Evolutionary conservation across 2,113 vertebrate species (phyloP).

Genomic region (Malurus cyaneus): DNA sequence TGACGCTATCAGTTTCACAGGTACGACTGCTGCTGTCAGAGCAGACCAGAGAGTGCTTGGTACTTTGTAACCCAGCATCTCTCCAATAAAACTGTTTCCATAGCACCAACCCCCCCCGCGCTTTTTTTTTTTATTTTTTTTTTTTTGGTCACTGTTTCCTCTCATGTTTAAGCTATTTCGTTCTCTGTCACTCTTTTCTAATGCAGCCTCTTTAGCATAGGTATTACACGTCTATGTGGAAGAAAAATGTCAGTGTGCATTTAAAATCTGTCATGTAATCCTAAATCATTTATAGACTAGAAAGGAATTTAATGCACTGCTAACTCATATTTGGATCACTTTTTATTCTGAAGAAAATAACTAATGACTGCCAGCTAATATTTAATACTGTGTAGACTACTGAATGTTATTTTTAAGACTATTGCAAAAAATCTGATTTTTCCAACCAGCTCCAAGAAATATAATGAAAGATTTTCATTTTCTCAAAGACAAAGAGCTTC

Average conservation of each 20-base stretch:
- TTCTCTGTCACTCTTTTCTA: background rate
- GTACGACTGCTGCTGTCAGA: background rate
- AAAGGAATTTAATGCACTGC: conserved; percentile 57
- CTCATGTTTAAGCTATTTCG: background rate
- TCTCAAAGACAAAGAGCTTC: background rate
- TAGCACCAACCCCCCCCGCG: too few species aligned
- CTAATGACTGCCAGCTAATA: conserved; percentile 22
- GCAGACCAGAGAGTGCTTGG: background rate
- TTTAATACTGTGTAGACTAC: background rate
- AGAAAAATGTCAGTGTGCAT: conserved; percentile 20
- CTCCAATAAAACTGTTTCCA: background rate
- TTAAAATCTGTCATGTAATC: conserved; percentile 35
- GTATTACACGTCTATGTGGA: background rate
- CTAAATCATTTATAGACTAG: conserved; percentile 44
- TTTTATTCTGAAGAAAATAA: conserved; percentile 31
- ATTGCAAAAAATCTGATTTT: background rate
- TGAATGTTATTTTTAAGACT: background rate
- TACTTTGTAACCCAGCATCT: background rate
- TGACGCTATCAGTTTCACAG: background rate
- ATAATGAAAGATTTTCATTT: background rate
- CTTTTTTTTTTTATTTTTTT: background rate
- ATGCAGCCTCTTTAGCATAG: background rate
- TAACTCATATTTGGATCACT: conserved; percentile 26
- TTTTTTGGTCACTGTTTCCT: background rate
- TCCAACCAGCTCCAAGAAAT: background rate